A percentile compares a stretch with the other conserved stretches of the same genome.
Conservation (phyloP, 2,113 vertebrate species). For the Python bivittatus region DNA sequence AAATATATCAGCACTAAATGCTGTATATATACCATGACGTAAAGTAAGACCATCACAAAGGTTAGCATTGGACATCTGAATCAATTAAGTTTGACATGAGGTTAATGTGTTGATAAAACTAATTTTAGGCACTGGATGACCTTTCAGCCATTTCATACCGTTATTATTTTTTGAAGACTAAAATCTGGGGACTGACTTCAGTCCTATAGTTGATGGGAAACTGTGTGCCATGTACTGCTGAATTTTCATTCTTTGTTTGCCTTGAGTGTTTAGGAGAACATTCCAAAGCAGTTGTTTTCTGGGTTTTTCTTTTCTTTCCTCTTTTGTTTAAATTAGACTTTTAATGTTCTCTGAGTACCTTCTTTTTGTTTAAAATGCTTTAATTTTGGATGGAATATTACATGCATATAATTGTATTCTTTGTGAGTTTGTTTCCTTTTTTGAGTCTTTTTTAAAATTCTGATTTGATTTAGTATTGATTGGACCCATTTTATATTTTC, state of each 20-base stretch:
- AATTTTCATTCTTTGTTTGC: constrained; percentile 76
- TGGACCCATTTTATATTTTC: constrained; percentile 76
- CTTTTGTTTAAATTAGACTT: constrained; percentile 62
- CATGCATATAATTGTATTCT: constrained; percentile 74
- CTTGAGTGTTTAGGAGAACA: constrained; percentile 76
- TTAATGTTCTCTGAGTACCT: constrained; percentile 42
- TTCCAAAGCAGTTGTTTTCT: constrained; percentile 77
- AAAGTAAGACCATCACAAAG: constrained; percentile 76
- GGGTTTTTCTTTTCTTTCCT: background rate
- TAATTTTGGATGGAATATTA: constrained; percentile 74
- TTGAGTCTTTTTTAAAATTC: constrained; percentile 54
- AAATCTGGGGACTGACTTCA: constrained; percentile 74
- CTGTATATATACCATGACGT: constrained; percentile 82
- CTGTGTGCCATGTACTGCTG: constrained; percentile 77
- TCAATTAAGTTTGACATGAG: constrained; percentile 83
- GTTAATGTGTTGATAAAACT: constrained; percentile 82
- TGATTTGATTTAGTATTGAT: constrained; percentile 75
- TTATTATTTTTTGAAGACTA: constrained; percentile 82
- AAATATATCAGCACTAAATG: constrained; percentile 85
- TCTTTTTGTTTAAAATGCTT: constrained; percentile 59
- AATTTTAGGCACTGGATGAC: constrained; percentile 83
- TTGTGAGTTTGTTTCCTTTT: constrained; percentile 65
- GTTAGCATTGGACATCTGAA: constrained; percentile 84
- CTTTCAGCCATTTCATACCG: constrained; percentile 83
- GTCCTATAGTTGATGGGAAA: constrained; percentile 82